These are phyloP conservation scores for Zaprionus bogoriensis DNA, from an alignment of 2,888 invertebrate genomes.

Conservation along the genomic window DNA sequence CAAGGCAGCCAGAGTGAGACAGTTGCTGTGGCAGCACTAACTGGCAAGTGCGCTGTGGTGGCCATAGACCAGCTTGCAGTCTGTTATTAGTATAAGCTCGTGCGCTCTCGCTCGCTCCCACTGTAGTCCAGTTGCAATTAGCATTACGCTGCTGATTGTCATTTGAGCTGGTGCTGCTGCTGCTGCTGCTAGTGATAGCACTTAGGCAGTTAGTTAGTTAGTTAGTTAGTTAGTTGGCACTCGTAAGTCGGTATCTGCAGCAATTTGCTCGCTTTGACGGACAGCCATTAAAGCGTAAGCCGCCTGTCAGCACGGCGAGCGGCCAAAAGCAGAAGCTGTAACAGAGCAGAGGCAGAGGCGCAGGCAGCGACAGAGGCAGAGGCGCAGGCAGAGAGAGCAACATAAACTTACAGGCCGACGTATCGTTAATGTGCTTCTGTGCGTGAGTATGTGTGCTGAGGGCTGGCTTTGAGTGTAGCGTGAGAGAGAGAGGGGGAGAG, in stretches of 20 bases:
- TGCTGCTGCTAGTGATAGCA: background rate
- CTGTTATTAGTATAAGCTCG: background rate
- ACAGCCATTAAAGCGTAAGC: conserved; percentile 58
- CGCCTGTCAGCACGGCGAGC: conserved; percentile 21
- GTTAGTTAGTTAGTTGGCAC: conserved; percentile 8
- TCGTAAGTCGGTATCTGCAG: conserved; percentile 36
- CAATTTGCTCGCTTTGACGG: conserved; percentile 58
- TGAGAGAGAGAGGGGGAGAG: background rate
- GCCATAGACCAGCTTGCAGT: background rate
- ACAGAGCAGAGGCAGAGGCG: background rate
- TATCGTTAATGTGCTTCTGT: conserved; percentile 65
- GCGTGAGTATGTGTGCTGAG: conserved; percentile 19
- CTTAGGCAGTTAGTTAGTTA: conserved; percentile 13
- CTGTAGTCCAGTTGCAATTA: background rate
- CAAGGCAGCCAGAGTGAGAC: background rate
- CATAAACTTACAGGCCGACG: conserved; percentile 58
- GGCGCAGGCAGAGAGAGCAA: conserved; percentile 11
- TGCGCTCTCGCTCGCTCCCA: background rate
- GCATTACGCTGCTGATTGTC: conserved; percentile 8
- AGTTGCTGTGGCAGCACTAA: background rate
- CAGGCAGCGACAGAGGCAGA: background rate
- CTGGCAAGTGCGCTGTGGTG: no score
- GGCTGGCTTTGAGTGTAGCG: conserved; percentile 1
- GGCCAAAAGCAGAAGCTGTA: background rate
- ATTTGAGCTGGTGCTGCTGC: conserved; percentile 5